Evolutionary conservation across 2,113 vertebrate species (phyloP).

Genomic region (Oenanthe oenanthe): DNA sequence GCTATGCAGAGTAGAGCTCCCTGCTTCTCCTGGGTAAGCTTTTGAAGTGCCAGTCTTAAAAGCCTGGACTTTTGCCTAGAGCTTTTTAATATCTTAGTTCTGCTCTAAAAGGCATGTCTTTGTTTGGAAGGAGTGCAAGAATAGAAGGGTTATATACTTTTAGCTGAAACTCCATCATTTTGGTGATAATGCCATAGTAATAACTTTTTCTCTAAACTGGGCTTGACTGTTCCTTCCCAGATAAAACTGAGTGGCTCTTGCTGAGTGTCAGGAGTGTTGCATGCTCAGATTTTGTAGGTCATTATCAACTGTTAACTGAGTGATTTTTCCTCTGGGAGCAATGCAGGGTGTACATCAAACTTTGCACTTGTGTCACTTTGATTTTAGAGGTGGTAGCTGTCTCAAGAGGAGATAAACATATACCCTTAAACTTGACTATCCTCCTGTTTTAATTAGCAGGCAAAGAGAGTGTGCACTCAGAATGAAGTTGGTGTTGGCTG

Average conservation of each 20-base stretch:
- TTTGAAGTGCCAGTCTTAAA: background rate
- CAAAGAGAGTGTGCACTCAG: constrained; percentile 28
- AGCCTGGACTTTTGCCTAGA: background rate
- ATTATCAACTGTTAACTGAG: background rate
- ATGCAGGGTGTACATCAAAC: background rate
- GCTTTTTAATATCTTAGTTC: background rate
- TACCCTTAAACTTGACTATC: constrained; percentile 12
- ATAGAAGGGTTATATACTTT: background rate
- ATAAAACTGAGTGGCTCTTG: background rate
- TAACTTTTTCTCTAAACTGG: background rate
- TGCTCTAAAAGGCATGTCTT: background rate
- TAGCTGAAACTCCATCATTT: background rate
- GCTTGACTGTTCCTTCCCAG: background rate
- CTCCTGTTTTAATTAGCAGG: constrained; percentile 50
- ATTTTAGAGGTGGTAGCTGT: constrained; percentile 19
- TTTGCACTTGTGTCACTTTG: background rate
- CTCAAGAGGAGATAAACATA: constrained; percentile 39
- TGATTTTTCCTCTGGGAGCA: background rate
- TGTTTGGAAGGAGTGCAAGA: background rate
- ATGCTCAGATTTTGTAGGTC: background rate
- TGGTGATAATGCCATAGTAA: background rate
- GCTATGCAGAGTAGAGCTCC: background rate
- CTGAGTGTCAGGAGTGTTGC: background rate
- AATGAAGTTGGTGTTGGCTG: constrained; percentile 41
- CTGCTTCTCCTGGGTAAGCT: background rate